Percentiles rank a stretch among this genome's conserved stretches.
Conservation (phyloP, 2,113 vertebrate species). For the Candoia aspera region DNA sequence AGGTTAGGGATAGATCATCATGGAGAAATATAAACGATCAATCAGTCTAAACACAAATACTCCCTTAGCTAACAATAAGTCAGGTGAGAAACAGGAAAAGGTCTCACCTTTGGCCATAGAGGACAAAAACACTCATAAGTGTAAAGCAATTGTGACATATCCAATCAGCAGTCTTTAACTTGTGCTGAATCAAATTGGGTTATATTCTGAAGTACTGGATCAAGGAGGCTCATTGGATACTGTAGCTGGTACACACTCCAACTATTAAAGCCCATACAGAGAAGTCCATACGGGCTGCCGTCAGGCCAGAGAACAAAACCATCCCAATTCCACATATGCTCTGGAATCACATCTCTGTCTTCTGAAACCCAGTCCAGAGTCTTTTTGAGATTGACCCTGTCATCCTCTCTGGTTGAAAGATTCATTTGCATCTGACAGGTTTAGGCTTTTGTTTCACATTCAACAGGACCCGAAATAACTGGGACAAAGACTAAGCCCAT, state of each 20-base stretch:
- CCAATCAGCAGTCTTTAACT: too few species aligned
- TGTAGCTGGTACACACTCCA: not conserved
- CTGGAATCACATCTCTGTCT: not conserved
- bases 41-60: too few species aligned
- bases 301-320: not conserved
- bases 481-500: not conserved
- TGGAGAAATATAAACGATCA: too few species aligned
- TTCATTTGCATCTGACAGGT: not conserved
- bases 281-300: not conserved
- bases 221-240: too few species aligned
- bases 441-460: not conserved
- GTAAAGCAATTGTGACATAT: too few species aligned
- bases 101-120: too few species aligned
- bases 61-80: too few species aligned
- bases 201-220: too few species aligned
- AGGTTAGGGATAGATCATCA: too few species aligned
- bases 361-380: not conserved
- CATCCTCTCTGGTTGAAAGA: not conserved
- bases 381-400: not conserved
- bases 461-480: not conserved
- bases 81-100: too few species aligned
- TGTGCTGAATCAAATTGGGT: too few species aligned
- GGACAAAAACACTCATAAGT: too few species aligned
- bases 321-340: not conserved
- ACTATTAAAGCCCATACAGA: not conserved